Percentiles rank a stretch among this genome's conserved stretches.
Evolutionary conservation across 1,140 invertebrate genomes (phyloP).

Genomic region (Drosophila willistoni): DNA sequence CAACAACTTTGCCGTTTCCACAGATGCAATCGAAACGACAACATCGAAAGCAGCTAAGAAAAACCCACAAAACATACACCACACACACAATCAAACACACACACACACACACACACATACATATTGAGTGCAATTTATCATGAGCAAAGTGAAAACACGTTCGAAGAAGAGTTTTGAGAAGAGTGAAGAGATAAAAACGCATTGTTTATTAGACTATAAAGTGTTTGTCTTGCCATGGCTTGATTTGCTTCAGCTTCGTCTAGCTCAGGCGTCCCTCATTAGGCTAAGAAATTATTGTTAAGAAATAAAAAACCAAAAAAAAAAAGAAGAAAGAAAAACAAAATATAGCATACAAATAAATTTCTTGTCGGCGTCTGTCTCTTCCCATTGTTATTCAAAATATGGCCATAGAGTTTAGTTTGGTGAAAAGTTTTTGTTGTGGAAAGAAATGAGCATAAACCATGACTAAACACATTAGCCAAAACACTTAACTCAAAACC

Average conservation of each 20-base stretch:
- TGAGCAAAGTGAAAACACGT: conserved; percentile 72
- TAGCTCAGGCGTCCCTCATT: conserved; percentile 53
- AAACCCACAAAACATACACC: conserved; percentile 28
- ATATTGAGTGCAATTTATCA: conserved; percentile 73
- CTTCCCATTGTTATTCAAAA: conserved; percentile 59
- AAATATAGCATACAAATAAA: conserved; percentile 38
- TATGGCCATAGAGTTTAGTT: conserved; percentile 24
- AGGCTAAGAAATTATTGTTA: conserved; percentile 51
- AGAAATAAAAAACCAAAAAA: neutral
- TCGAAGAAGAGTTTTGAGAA: conserved; percentile 17
- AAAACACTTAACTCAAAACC: conserved; percentile 24
- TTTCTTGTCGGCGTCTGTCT: conserved; percentile 18
- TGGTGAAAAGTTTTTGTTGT: conserved; percentile 41
- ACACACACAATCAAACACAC: conserved; percentile 18
- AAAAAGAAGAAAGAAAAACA: accelerated
- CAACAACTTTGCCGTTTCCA: conserved; percentile 28
- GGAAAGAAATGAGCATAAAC: conserved; percentile 54
- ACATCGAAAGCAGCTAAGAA: conserved; percentile 40
- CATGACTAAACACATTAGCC: conserved; percentile 53
- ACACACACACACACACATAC: conserved; percentile 20
- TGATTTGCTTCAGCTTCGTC: neutral
- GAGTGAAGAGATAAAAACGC: conserved; percentile 42
- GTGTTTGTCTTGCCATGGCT: conserved; percentile 40
- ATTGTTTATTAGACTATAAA: conserved; percentile 76
- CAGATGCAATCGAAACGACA: conserved; percentile 62